These are phyloP conservation scores for Petrolisthes manimaculis DNA, from an alignment of 2,888 invertebrate genomes.

Conservation along the genomic window DNA sequence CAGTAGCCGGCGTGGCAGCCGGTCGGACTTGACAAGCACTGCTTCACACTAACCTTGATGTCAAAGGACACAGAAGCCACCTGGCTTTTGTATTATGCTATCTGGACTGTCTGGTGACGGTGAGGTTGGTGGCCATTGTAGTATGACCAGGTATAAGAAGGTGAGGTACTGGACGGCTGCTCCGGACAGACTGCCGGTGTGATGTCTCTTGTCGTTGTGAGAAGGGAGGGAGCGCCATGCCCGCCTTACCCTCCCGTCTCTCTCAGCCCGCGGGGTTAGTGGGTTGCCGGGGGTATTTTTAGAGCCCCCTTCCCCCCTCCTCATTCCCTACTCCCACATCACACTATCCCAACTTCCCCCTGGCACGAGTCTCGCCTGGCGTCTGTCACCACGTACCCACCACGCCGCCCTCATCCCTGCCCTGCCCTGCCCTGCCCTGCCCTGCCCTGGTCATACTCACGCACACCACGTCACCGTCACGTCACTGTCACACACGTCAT, in stretches of 20 bases:
- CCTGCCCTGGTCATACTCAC: no score
- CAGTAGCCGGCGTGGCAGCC: conserved; percentile 4
- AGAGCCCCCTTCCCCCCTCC: conserved; percentile 15
- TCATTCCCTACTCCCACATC: neutral
- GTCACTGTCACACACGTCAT: no score
- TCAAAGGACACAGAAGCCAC: conserved; percentile 51
- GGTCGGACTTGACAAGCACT: neutral
- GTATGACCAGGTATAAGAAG: conserved; percentile 22
- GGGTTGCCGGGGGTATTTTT: conserved; percentile 56
- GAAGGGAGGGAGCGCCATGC: conserved; percentile 9
- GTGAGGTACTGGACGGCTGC: conserved; percentile 20
- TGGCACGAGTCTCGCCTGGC: no score
- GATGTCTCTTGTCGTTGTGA: conserved; percentile 39
- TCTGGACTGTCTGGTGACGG: conserved; percentile 46
- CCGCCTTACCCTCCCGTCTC: conserved; percentile 8
- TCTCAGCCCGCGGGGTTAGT: conserved; percentile 48
- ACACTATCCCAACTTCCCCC: neutral
- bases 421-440: no score
- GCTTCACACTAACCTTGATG: conserved; percentile 53
- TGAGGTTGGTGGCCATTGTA: conserved; percentile 43
- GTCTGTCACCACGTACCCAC: no score
- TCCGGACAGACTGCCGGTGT: neutral
- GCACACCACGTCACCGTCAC: no score
- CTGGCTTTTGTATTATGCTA: conserved; percentile 51
- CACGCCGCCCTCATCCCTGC: no score